Evolutionary conservation across 2,797 vertebrate genomes (phyloP), one percentile per base, ranked within the genome.

Genomic region (Thunnus albacares): DNA sequence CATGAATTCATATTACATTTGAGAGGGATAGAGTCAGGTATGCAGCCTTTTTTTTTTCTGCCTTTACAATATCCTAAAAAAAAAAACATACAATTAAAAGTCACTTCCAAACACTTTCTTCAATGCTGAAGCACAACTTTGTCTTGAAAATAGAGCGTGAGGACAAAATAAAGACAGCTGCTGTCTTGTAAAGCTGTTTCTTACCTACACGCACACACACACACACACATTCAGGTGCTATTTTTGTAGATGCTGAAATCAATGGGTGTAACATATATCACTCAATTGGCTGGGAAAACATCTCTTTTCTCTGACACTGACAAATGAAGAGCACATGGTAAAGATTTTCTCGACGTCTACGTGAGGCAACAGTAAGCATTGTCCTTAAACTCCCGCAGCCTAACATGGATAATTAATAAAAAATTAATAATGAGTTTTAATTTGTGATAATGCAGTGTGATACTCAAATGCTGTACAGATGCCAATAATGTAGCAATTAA

Each of bases 1-100:
- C 85, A 81, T 92, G 92, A 94, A 94, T 94, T 93, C 88, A 93
- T 92, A 94, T 93, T 87, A 88, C 86, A 51, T 87, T 67, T 64
- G 72, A 91, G 88, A 82, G 26, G 0, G 78, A 76, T 35, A 59
- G 70, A 83, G 72, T 4, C 75, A 71, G 69, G 71, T 81, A 62
- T 75, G 67, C 72, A 26, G 35, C 41, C 35, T 41, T 57, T 49
- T 61, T 49, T 49, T 49, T 81, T 69, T 2, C 7, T 11, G 4
- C 17, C 45, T 76, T 82, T 70, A 84, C 77, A 77, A 83, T 86
- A 80, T 87, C 75, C 71, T 57, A 80, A 83, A 89, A 30, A 51
- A 9, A 7, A 51, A 9, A 7, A 20, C 86, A 77, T 73, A 85
- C 72, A 89, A 84, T 86, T 88, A 90, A 90, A 86, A 86, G 73